A percentile compares a stretch with the other conserved stretches of the same genome.
Evolutionary conservation across 2,888 invertebrate genomes (phyloP).

Genomic region (Steinernema carpocapsae): DNA sequence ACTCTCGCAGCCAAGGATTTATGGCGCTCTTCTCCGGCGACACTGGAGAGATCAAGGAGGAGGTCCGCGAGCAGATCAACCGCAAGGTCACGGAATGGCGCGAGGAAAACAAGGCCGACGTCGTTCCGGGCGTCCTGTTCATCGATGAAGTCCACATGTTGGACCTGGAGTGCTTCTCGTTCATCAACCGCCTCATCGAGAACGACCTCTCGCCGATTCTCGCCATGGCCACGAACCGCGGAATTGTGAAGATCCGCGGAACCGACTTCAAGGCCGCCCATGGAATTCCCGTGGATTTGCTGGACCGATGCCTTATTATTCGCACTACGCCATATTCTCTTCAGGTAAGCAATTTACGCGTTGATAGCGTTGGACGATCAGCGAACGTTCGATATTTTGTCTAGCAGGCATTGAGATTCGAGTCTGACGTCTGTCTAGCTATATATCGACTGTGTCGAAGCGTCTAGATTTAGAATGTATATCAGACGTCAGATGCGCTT

Average conservation of each 20-base stretch:
- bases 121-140: constrained; percentile 84
- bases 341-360: constrained; percentile 23
- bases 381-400: too few relatives aligned
- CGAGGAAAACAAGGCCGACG: constrained; percentile 98
- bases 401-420: too few relatives aligned
- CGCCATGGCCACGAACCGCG: constrained; percentile 97
- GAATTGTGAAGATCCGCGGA: constrained; percentile 83
- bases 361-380: too few relatives aligned
- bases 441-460: too few relatives aligned
- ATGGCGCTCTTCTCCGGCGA: constrained; percentile 96
- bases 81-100: constrained; percentile 94
- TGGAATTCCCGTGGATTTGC: constrained; percentile 92
- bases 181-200: constrained; percentile 92
- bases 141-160: constrained; percentile 82
- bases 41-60: constrained; percentile 96
- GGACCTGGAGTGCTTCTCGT: constrained; percentile 98
- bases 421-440: too few relatives aligned
- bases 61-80: constrained; percentile 97
- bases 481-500: too few relatives aligned
- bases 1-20: constrained; percentile 93
- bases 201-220: constrained; percentile 94
- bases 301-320: constrained; percentile 77
- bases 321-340: constrained; percentile 74
- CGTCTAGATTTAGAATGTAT: too few relatives aligned
- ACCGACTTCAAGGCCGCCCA: constrained; percentile 92